Evolutionary conservation across 2,113 vertebrate genomes (phyloP), one percentile per base, ranked within the genome.

Genomic region (Oxyruncus cristatus): DNA sequence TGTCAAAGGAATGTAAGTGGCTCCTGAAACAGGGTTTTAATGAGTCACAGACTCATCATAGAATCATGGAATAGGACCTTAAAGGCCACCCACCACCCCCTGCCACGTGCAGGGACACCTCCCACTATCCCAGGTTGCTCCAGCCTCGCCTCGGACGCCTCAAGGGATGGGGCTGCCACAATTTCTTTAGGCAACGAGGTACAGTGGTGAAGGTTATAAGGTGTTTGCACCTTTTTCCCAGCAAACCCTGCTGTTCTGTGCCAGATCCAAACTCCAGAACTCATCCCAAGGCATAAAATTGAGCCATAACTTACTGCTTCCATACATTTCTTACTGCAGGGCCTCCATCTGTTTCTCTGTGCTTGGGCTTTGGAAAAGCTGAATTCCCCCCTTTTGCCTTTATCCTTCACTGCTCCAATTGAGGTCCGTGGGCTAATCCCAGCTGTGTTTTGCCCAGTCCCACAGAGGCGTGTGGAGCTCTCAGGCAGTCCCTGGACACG

Each of bases 1-100:
- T 1, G 24, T 6, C 50, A 32, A 62, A 61, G 17, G 30, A 41
- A 33, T 0, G 4, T 1, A 26, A 32, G 26, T 22, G n/a, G 2
- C 15, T 39, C 61, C 28, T 33, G 14, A 28, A 83, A 46, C 3
- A 62, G 42, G 20, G 13, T 27, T 79, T 71, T 32, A 47, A 47
- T 10, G 24, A 53, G 24, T 41, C 42, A 58, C 19, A 12, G 61
- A 47, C 8, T 14, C 47, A 63, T 15, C 35, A 18, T 4, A 41
- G 67, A 11, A 27, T 27, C 32, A 27, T 42, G 22, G n/a, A 19
- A 19, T 23, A 23, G 28, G 23, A 28, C 7, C 18, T n/a, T 23
- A 28, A 74, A 46, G 1, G 8, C 18, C 28, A 26, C 3, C 49
- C 70, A 37, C 46, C 46, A 35, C 9, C 32, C 52, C 33, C 46